These are phyloP conservation scores for Temnothorax rugatulus DNA, from an alignment of 2,888 invertebrate genomes.

Conservation along the genomic window DNA sequence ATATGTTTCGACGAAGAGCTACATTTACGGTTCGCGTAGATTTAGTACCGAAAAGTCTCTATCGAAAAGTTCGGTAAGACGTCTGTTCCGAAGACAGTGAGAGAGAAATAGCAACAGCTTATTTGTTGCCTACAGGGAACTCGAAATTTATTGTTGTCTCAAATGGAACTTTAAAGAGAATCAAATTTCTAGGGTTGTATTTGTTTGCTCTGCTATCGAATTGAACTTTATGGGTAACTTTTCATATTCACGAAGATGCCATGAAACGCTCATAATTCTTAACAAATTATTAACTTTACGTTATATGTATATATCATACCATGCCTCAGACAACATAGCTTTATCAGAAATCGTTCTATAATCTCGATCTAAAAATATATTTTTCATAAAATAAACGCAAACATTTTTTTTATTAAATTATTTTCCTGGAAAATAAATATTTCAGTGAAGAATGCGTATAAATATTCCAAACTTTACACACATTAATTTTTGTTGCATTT, in stretches of 20 bases:
- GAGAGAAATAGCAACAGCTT: slow-evolving; percentile 19
- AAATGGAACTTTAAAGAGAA: slow-evolving; percentile 18
- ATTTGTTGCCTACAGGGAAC: slow-evolving; percentile 16
- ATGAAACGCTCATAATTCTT: background rate
- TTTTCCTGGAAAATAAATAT: background rate
- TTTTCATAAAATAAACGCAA: background rate
- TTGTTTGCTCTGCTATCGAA: background rate
- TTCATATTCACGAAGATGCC: background rate
- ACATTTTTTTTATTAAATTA: background rate
- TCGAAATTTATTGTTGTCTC: slow-evolving; percentile 24
- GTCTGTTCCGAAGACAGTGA: background rate
- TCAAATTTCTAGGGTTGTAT: slow-evolving; percentile 20
- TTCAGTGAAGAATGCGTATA: background rate
- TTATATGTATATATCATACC: background rate
- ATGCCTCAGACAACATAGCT: background rate
- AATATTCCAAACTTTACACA: background rate
- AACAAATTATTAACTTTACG: background rate
- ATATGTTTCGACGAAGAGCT: slow-evolving; percentile 19
- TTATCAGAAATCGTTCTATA: background rate
- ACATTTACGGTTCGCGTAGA: background rate
- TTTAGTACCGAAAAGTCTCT: slow-evolving; percentile 24
- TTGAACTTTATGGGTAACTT: background rate
- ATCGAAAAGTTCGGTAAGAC: slow-evolving; percentile 14
- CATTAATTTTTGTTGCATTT: background rate
- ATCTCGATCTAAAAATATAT: background rate